Conservation (phyloP, 92 coral and sea anemone species). For the Porites divaricata region DNA sequence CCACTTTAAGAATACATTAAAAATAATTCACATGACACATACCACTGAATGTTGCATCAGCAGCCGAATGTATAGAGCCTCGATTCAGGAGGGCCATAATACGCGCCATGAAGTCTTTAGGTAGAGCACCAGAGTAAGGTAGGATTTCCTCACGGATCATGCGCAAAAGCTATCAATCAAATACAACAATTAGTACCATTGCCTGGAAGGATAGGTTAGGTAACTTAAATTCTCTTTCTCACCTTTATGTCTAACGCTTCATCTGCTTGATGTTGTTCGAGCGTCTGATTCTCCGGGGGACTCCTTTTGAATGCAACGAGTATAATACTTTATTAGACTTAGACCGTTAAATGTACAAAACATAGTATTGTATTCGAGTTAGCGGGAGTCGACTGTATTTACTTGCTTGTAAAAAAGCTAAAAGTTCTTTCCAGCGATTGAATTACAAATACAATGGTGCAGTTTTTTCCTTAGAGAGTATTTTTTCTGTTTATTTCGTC, state of each 20-base stretch:
- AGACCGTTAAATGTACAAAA: neutral
- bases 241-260: constrained; percentile 96
- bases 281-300: constrained; percentile 97
- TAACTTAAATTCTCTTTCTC: neutral
- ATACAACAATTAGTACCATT: neutral
- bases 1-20: neutral
- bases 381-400: too few relatives aligned
- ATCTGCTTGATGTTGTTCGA: constrained; percentile 94
- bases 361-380: too few relatives aligned
- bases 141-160: constrained; percentile 95
- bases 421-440: too few relatives aligned
- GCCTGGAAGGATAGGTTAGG: neutral
- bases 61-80: constrained; percentile 98
- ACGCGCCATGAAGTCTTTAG: constrained; percentile 95
- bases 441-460: too few relatives aligned
- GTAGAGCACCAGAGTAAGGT: constrained; percentile 92
- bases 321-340: neutral
- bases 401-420: too few relatives aligned
- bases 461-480: too few relatives aligned
- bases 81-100: constrained; percentile 95
- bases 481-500: too few relatives aligned
- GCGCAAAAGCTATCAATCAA: constrained; percentile 72
- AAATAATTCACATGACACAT: constrained; percentile 22
- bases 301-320: constrained; percentile 53
- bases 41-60: constrained; percentile 97